Base-by-base conservation (phyloP, 2,113 vertebrate genomes). In the Patagioenas fasciata region DNA sequence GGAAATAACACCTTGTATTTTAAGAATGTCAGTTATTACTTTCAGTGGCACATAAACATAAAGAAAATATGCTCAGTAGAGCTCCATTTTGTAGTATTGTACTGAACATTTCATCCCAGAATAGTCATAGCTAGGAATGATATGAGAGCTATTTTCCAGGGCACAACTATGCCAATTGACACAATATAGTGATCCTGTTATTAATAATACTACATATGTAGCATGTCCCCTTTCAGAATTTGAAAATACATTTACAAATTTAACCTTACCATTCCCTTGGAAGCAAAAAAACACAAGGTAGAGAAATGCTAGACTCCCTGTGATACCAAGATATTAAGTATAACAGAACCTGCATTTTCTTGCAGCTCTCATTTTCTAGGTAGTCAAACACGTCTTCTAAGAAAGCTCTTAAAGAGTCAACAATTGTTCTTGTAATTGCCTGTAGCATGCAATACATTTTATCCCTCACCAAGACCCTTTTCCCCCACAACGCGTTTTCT, bases 71-170 rank as follows among this genome's bases (percentile, higher is more conserved):
- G 17, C 11, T 94, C 71, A 65, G 72, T 81, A 88, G 31, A 94
- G 53, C 80, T 85, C 44, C 9, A 72, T 89, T 94, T 86, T 88
- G 53, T 79, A 88, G 29, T 65, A 73, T 73, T 61, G 26, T 91
- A 72, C 32, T 88, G 80, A 85, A 64, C 14, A 34, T 73, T 92
- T 91, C 51, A 36, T 94, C 82, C 85, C 80, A 40, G 85, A 95
- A 85, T 83, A 92, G 24, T 72, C 74, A 81, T 20, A 57, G 53
- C 62, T 90, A 90, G 56, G 85, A 92, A 91, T 84, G 65, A 91
- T 90, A 88, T 54, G 51, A 66, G 42, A 94, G 88, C 86, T 89
- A 29, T 95, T 90, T 94, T 80, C 60, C 28, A 69, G 44, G 66
- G 62, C 47, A 66, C 31, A 79, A 54, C 42, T 77, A 6, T 36